Evolutionary conservation across 2,888 invertebrate species (phyloP), one percentile per base, ranked within the genome.

Genomic region (Metopia argyrocephala): DNA sequence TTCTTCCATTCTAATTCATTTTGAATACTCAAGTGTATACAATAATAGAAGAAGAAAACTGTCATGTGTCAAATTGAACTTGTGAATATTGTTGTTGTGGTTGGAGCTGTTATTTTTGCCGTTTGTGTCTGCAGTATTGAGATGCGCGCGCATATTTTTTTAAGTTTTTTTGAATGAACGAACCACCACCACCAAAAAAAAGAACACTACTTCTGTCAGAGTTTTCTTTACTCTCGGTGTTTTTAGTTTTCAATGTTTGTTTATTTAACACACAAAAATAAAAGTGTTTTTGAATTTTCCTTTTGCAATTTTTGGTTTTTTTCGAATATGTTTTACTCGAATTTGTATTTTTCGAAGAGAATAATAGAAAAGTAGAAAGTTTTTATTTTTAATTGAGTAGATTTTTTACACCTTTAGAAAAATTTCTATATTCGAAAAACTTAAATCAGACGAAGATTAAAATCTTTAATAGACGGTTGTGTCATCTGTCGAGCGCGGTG

Each of bases 381-480:
- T 21, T 64, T 38, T n/a, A n/a, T n/a, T n/a, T n/a, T n/a, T n/a
- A n/a, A n/a, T 59, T 59, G 52, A 66, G 31, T 27, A 48, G 54
- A 59, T 52, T 12, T 71, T 64, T 78, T 78, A 59, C 78, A 78
- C 78, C 78, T 78, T 76, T 76, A 75, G 46, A 78, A 78, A 76
- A 78, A 75, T 75, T 75, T 75, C 28, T 70, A 71, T 71, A 83
- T 84, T 83, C 83, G 84, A 84, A 83, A 80, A 84, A 83, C 81
- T 83, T 66, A 84, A 83, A 83, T 85, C 89, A 86, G 88, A 88
- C 85, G 85, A 86, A 88, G 87, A 89, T 87, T 85, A 85, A 87
- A 87, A 90, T 88, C 88, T 89, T 88, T 87, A 88, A 88, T 89
- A 88, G 88, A 87, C 89, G 90, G 89, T 89, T 87, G 89, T 89